A percentile compares a stretch with the other conserved stretches of the same genome.
These are phyloP conservation scores for Hydrolagus affinis DNA, from an alignment of 2,113 vertebrate species.

Conservation along the genomic window DNA sequence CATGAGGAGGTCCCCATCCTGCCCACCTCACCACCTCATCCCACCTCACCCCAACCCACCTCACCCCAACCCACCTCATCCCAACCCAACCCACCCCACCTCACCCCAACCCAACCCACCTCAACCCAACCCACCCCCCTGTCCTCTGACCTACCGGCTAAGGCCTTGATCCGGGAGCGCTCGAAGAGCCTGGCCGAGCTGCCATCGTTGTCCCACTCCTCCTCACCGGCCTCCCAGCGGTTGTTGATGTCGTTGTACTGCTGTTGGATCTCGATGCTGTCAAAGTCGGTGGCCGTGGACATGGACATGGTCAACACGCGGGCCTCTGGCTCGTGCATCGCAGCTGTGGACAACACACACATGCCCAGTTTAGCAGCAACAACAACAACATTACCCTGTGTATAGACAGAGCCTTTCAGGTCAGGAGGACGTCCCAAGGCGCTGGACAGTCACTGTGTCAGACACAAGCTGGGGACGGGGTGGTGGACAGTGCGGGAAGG, in stretches of 20 bases:
- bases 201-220: constrained; percentile 89
- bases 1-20: too few species aligned
- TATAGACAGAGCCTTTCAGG: background rate
- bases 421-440: background rate
- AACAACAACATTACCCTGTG: too few species aligned
- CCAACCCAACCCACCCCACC: too few species aligned
- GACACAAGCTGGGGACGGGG: background rate
- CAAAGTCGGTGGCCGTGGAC: constrained; percentile 82
- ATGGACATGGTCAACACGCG: constrained; percentile 54
- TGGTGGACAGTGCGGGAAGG: background rate
- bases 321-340: background rate
- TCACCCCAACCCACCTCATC: too few species aligned
- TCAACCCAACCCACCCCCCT: too few species aligned
- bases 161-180: constrained; percentile 82
- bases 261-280: constrained; percentile 89
- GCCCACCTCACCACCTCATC: too few species aligned
- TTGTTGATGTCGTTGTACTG: constrained; percentile 93
- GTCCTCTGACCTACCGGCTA: constrained; percentile 63
- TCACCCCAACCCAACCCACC: too few species aligned
- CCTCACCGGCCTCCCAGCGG: constrained; percentile 81
- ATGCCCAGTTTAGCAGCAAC: background rate
- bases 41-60: too few species aligned
- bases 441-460: too few species aligned
- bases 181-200: constrained; percentile 86
- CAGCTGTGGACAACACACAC: background rate